Evolutionary conservation across 2,797 vertebrate species (phyloP).

Genomic region (Pempheris klunzingeri): DNA sequence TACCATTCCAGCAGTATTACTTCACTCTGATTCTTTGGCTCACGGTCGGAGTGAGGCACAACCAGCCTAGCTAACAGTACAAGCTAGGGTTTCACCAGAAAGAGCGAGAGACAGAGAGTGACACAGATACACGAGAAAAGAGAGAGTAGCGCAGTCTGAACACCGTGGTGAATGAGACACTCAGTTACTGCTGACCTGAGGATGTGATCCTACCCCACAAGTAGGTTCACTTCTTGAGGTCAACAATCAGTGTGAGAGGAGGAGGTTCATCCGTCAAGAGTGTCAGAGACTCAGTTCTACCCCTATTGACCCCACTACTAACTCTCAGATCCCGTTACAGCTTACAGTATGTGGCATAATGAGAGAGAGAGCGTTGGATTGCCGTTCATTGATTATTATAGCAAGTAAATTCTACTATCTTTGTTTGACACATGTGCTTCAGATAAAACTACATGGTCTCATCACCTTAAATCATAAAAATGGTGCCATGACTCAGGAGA

Average conservation of each 20-base stretch:
- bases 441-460: not conserved
- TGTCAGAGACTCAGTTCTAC: constrained; percentile 5
- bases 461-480: not conserved
- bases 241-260: constrained; percentile 17
- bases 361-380: not conserved
- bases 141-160: constrained; percentile 20
- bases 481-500: not conserved
- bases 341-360: constrained; percentile 8
- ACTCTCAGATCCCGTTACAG: constrained; percentile 28
- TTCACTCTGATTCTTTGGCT: constrained; percentile 29
- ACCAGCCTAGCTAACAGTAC: not conserved
- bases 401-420: constrained; percentile 3
- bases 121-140: constrained; percentile 24
- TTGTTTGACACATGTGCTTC: not conserved
- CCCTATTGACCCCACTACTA: constrained; percentile 22
- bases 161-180: not conserved
- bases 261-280: not conserved
- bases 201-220: constrained; percentile 27
- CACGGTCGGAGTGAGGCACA: constrained; percentile 9
- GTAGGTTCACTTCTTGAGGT: constrained; percentile 32
- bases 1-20: constrained; percentile 44
- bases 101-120: not conserved
- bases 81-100: constrained; percentile 47
- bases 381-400: constrained; percentile 1
- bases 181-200: constrained; percentile 19